Conservation (phyloP, 2,113 vertebrate genomes). For the Pterocles burchelli region DNA sequence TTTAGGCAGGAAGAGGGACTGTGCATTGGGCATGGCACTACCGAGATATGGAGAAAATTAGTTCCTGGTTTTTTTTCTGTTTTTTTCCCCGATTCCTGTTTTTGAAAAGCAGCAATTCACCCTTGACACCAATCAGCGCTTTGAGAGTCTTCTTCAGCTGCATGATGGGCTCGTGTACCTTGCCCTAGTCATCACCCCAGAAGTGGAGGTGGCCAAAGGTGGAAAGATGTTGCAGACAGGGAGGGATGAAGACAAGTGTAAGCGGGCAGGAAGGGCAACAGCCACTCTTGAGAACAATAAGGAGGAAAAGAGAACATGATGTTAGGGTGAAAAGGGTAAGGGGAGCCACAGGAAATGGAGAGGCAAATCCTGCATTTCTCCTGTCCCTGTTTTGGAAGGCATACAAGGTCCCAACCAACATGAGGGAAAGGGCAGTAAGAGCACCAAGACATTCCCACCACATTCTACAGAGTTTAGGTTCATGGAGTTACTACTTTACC, state of each 20-base stretch:
- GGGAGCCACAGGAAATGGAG: not conserved
- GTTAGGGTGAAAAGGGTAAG: not conserved
- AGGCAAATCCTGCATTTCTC: not conserved
- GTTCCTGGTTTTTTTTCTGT: not conserved
- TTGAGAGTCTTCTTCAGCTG: not conserved
- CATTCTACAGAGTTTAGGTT: not conserved
- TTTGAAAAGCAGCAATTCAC: not conserved
- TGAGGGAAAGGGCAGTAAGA: not conserved
- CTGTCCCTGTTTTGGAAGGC: not conserved
- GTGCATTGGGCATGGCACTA: fast-evolving
- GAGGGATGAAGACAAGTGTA: not conserved
- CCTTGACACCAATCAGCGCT: not conserved
- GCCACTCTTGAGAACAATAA: fast-evolving
- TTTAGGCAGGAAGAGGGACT: not conserved
- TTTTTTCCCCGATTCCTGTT: not conserved
- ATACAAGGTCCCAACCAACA: not conserved
- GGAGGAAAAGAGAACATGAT: not conserved
- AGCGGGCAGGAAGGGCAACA: not conserved
- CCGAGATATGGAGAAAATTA: not conserved
- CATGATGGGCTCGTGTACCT: not conserved
- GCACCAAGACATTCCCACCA: fast-evolving
- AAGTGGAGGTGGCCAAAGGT: not conserved
- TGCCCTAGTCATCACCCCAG: not conserved
- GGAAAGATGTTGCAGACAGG: not conserved
- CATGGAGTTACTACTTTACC: not conserved